A percentile compares a stretch with the other conserved stretches of the same genome.
Conservation (phyloP, 2,113 vertebrate species). For the Canis aureus region DNA sequence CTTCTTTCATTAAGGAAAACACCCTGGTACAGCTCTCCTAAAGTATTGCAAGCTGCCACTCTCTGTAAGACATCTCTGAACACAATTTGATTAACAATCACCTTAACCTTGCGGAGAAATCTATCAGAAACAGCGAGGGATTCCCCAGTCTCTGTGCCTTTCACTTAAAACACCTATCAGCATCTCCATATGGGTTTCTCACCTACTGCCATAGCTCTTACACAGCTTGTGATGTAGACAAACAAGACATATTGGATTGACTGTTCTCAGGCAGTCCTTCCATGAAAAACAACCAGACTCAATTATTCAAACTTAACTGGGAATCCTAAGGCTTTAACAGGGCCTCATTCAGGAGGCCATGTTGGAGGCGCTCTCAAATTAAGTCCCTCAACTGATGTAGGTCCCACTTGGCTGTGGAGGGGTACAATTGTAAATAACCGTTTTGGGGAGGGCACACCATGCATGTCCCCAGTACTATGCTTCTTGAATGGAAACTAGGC, state of each 20-base stretch:
- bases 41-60: background rate
- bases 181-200: background rate
- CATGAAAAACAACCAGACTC: background rate
- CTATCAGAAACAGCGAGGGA: background rate
- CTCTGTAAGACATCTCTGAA: background rate
- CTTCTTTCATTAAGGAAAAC: background rate
- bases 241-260: background rate
- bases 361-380: background rate
- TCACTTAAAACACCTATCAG: background rate
- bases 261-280: background rate
- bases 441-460: background rate
- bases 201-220: background rate
- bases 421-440: background rate
- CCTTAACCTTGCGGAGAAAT: background rate
- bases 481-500: background rate
- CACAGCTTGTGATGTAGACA: background rate
- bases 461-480: too few species aligned
- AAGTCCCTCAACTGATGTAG: background rate
- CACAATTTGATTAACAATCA: background rate
- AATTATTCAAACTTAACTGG: constrained; percentile 16
- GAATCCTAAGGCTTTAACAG: background rate
- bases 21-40: background rate
- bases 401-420: background rate
- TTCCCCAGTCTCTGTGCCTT: background rate
- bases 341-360: background rate